These are phyloP conservation scores for Caerostris extrusa DNA, from an alignment of 1,140 invertebrate species.

Conservation along the genomic window DNA sequence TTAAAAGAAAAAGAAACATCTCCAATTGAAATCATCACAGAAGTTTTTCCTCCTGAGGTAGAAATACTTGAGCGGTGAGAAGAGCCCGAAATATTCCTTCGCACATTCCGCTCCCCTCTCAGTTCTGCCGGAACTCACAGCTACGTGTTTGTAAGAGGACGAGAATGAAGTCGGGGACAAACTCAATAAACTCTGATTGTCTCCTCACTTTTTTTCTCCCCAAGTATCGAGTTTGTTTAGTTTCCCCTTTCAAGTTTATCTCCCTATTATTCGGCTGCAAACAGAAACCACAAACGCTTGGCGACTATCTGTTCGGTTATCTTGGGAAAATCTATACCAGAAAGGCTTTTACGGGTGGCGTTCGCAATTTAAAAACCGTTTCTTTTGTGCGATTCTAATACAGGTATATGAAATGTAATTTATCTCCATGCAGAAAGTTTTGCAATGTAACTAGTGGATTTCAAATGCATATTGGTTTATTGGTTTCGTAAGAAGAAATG, in stretches of 20 bases:
- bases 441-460: background rate
- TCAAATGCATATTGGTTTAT: background rate
- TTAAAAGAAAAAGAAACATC: background rate
- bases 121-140: background rate
- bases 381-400: background rate
- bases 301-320: background rate
- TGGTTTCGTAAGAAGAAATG: background rate
- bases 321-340: constrained; percentile 6
- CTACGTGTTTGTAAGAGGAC: constrained; percentile 13
- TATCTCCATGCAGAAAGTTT: background rate
- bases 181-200: constrained; percentile 45
- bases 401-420: constrained; percentile 26
- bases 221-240: constrained; percentile 45
- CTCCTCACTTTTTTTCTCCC: background rate
- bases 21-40: background rate
- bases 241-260: constrained; percentile 9
- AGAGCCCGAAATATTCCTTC: background rate
- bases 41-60: background rate
- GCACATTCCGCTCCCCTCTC: constrained; percentile 1
- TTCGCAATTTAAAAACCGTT: constrained; percentile 21
- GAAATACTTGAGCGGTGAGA: background rate
- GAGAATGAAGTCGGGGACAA: constrained; percentile 21
- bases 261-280: background rate
- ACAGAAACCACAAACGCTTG: constrained; percentile 12
- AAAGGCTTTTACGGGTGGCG: background rate